phyloP scores from a whole-genome alignment of 2,888 invertebrate genomes.

The Apomyelois bistriatella region DNA sequence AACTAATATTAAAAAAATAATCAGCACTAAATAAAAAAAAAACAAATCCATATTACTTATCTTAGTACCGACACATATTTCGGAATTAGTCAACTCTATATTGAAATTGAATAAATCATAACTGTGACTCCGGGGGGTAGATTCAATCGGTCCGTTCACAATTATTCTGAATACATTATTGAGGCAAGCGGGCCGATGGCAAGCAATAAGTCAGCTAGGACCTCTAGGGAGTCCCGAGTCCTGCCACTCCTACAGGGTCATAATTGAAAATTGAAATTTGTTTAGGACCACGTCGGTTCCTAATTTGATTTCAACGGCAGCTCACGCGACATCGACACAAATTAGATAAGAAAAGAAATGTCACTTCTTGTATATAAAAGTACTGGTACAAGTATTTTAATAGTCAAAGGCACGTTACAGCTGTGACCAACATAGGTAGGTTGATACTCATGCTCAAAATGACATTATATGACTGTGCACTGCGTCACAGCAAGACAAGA shows the following conservation, averaged over 20 bases:
- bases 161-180: slow-evolving; percentile 73
- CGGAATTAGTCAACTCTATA: slow-evolving; percentile 12
- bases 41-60: not conserved
- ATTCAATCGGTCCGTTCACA: slow-evolving; percentile 56
- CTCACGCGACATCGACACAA: slow-evolving; percentile 45
- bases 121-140: slow-evolving; percentile 44
- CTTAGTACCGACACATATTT: not conserved
- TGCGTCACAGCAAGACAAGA: too few relatives aligned
- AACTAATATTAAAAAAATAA: too few relatives aligned
- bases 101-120: slow-evolving; percentile 33
- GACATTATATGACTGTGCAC: too few relatives aligned
- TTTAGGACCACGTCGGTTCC: slow-evolving; percentile 66
- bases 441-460: too few relatives aligned
- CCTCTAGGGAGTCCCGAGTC: slow-evolving; percentile 54
- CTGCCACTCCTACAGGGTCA: slow-evolving; percentile 54
- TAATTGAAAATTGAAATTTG: slow-evolving; percentile 80
- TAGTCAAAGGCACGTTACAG: too few relatives aligned
- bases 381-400: too few relatives aligned
- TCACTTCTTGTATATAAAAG: slow-evolving; percentile 26
- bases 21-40: too few relatives aligned
- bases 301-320: slow-evolving; percentile 69
- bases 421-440: too few relatives aligned
- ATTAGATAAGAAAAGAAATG: slow-evolving; percentile 40
- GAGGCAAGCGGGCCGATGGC: slow-evolving; percentile 47
- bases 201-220: slow-evolving; percentile 66